These are phyloP conservation scores for Sarcophaga variegata DNA, from an alignment of 2,888 invertebrate genomes.

Conservation along the genomic window DNA sequence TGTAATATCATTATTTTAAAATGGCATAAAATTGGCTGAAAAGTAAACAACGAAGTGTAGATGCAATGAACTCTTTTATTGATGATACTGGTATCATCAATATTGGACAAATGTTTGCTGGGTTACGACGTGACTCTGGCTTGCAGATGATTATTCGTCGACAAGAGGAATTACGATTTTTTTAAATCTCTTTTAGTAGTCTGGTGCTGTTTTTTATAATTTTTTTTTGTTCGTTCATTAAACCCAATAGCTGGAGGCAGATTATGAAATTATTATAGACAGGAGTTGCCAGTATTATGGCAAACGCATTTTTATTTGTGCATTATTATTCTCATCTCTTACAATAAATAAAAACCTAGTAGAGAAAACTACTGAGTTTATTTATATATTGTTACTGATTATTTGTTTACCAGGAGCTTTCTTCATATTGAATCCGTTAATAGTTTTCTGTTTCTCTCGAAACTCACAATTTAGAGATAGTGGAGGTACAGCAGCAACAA, in stretches of 20 bases:
- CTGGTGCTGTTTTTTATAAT: constrained; percentile 10
- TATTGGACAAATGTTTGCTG: constrained; percentile 6
- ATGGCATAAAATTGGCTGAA: too few relatives aligned
- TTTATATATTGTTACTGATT: too few relatives aligned
- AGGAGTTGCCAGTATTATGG: constrained; percentile 51
- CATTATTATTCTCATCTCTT: constrained; percentile 8
- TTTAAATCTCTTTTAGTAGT: constrained; percentile 37
- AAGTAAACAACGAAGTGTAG: too few relatives aligned
- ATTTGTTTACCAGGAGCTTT: too few relatives aligned
- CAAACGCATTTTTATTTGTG: constrained; percentile 25
- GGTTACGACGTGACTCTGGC: constrained; percentile 1
- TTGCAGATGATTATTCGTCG: constrained; percentile 24
- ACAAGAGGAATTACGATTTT: constrained; percentile 72
- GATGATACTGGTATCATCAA: too few relatives aligned
- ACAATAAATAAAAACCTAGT: neutral
- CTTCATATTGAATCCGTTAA: too few relatives aligned
- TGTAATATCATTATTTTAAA: too few relatives aligned
- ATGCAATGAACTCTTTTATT: too few relatives aligned
- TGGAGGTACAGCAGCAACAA: too few relatives aligned
- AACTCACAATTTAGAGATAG: too few relatives aligned
- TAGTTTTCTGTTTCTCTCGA: too few relatives aligned
- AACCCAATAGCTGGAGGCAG: constrained; percentile 75
- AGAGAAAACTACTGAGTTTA: too few relatives aligned
- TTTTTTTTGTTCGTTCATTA: constrained; percentile 76
- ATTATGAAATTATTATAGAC: constrained; percentile 59